Base-by-base conservation (phyloP, 2,113 vertebrate genomes). In the Cyanoderma ruficeps region DNA sequence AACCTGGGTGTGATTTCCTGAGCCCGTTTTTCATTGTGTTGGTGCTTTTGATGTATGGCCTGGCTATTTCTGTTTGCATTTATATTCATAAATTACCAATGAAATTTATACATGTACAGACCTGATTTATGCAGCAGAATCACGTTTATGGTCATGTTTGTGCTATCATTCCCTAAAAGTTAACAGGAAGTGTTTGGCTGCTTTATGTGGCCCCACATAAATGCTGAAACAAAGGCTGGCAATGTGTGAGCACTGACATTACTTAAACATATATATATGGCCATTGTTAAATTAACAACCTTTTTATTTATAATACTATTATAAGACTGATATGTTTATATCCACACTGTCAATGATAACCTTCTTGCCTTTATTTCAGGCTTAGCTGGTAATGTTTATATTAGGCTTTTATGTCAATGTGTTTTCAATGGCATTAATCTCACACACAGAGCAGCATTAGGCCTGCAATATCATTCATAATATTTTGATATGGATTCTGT, bases 281-380 rank as follows among this genome's bases (percentile, higher is more conserved):
- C 65, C 56, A 83, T 75, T 96, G 85, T 97, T 96, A 97, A 97
- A 88, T 96, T 97, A 98, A 97, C 76, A 89, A 70, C 83, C 77
- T 6, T 96, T 97, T 96, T 98, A 97, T 98, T 97, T 98, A 97
- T 96, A 94, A 95, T 96, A 93, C 96, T 89, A 95, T 94, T 97
- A 89, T 74, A 86, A 96, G 94, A 97, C 83, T 91, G 96, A 91
- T 97, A 95, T 96, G 93, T 98, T 97, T 97, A 97, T 97, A 83
- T 86, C 83, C n/a, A 15, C 81, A 88, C 83, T 95, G 83, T 96
- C 94, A 95, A 39, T 37, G 49, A 85, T 97, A 97, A 96, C 89
- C 79, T 96, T 97, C 87, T 52, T 63, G 56, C 61, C 50, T 97
- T 96, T 97, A 94, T 90, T 95, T 97, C 85, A 93, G 83, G 84